Evolutionary conservation across 1,140 invertebrate species (phyloP).

Genomic region (Drosophila rhopaloa): DNA sequence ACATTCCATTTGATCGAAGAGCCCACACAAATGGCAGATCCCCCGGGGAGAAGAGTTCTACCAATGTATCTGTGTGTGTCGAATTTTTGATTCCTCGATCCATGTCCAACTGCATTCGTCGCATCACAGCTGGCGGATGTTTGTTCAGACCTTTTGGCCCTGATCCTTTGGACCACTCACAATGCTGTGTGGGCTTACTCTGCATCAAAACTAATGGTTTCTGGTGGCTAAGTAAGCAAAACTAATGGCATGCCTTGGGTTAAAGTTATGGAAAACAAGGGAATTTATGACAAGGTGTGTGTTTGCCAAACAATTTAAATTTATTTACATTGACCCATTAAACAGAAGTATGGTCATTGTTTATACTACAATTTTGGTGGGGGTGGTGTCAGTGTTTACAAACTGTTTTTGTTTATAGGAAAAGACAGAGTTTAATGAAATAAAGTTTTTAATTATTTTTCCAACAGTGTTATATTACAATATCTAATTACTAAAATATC

Average conservation of each 20-base stretch:
- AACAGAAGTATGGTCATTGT: not conserved
- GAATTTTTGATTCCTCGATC: conserved; percentile 24
- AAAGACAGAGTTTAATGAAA: too few species aligned
- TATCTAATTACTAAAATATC: too few species aligned
- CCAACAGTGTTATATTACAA: not conserved
- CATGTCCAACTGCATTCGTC: conserved; percentile 64
- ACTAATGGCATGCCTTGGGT: conserved; percentile 31
- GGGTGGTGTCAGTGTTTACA: not conserved
- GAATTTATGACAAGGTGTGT: conserved; percentile 10
- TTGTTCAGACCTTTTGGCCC: conserved; percentile 24
- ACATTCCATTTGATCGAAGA: conserved; percentile 14
- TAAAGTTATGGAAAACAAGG: conserved; percentile 1
- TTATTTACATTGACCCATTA: conserved; percentile 18
- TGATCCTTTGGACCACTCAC: conserved; percentile 26
- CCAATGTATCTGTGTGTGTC: not conserved
- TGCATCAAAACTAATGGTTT: conserved; percentile 40
- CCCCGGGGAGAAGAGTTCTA: conserved; percentile 28
- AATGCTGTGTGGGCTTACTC: conserved; percentile 13
- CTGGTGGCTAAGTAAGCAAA: conserved; percentile 32
- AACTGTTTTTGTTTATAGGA: not conserved
- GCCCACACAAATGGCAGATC: conserved; percentile 43
- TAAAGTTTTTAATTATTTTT: too few species aligned
- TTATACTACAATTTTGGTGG: not conserved
- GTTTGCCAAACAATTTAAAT: conserved; percentile 44
- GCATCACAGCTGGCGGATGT: conserved; percentile 58